Conservation (phyloP, 2,888 invertebrate species). For the Zhuqinia jingwanae region DNA sequence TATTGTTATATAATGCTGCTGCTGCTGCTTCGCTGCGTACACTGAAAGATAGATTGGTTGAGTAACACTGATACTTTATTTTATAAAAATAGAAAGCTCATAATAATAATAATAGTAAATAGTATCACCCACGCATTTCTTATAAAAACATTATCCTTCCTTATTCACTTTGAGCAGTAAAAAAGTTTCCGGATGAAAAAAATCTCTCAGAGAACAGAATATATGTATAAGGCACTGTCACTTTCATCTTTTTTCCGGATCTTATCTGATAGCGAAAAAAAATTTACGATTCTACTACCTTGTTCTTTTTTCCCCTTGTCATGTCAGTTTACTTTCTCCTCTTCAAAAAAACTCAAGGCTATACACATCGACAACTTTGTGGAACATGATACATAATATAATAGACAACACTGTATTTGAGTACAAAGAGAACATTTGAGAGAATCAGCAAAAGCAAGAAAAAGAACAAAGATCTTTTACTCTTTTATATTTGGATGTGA, state of each 20-base stretch:
- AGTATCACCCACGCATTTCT: too few relatives aligned
- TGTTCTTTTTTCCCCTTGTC: slow-evolving; percentile 39
- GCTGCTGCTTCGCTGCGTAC: slow-evolving; percentile 28
- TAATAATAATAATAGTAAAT: not conserved
- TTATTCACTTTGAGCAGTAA: slow-evolving; percentile 14
- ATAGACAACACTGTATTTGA: too few relatives aligned
- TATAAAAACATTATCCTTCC: not conserved
- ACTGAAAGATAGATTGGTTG: slow-evolving; percentile 37
- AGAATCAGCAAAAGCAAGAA: too few relatives aligned
- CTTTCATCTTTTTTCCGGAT: slow-evolving; percentile 6
- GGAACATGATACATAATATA: slow-evolving; percentile 41
- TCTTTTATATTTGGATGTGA: too few relatives aligned
- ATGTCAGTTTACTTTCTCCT: slow-evolving; percentile 48
- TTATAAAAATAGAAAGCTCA: not conserved
- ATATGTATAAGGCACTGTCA: slow-evolving; percentile 10
- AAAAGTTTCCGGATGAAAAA: slow-evolving; percentile 31
- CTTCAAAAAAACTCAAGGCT: slow-evolving; percentile 24
- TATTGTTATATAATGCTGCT: too few relatives aligned
- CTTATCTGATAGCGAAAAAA: slow-evolving; percentile 14
- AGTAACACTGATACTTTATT: not conserved
- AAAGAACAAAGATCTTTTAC: too few relatives aligned
- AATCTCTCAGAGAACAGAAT: not conserved
- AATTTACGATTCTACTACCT: slow-evolving; percentile 52
- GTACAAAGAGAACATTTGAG: too few relatives aligned
- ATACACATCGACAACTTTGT: not conserved